These are phyloP conservation scores for Cacatua alba DNA, from an alignment of 2,113 vertebrate genomes.

Conservation along the genomic window DNA sequence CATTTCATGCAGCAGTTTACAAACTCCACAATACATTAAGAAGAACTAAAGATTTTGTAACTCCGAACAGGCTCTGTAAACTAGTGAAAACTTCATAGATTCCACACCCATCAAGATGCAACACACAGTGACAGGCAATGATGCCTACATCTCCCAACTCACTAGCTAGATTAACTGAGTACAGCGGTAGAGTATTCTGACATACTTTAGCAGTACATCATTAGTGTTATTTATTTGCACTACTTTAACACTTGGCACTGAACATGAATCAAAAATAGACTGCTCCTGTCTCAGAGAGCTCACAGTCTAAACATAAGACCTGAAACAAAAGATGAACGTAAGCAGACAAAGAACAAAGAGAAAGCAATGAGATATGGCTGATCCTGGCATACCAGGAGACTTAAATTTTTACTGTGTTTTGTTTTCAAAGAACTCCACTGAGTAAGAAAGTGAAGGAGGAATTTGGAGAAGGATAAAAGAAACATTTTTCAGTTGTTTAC, in stretches of 20 bases:
- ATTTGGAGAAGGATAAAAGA: constrained; percentile 13
- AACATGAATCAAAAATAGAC: constrained; percentile 35
- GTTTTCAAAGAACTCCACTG: neutral
- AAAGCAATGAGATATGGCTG: neutral
- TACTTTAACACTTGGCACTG: neutral
- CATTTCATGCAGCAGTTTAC: neutral
- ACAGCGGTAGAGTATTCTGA: neutral
- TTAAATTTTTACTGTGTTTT: neutral
- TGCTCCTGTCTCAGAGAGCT: neutral
- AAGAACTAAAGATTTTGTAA: neutral
- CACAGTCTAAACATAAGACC: neutral
- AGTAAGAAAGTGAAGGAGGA: neutral
- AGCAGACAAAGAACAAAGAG: constrained; percentile 2
- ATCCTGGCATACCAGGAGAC: neutral
- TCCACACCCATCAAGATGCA: neutral
- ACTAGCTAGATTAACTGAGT: neutral
- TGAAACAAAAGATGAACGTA: neutral
- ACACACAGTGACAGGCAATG: neutral
- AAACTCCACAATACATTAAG: neutral
- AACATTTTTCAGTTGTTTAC: constrained; percentile 33
- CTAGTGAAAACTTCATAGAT: neutral
- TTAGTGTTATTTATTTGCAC: constrained; percentile 38
- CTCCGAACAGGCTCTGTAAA: neutral
- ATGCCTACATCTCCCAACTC: neutral
- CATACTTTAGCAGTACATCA: neutral